These are phyloP conservation scores for Ariolimax columbianus DNA, from an alignment of 2,888 invertebrate species.

Conservation along the genomic window DNA sequence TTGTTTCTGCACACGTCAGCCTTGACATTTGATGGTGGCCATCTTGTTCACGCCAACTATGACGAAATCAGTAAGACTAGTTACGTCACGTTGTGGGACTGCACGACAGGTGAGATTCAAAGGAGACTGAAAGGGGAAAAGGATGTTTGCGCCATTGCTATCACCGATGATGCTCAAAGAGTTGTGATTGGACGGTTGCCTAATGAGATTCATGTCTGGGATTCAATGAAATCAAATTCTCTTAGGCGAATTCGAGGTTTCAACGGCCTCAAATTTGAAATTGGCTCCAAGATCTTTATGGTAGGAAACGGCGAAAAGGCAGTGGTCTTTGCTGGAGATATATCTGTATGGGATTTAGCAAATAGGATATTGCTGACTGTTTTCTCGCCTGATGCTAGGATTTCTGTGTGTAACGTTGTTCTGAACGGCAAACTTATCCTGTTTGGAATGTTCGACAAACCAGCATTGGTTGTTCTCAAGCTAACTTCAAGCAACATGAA, in stretches of 20 bases:
- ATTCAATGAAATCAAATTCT: conserved; percentile 65
- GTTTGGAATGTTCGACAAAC: conserved; percentile 72
- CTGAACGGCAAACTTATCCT: conserved; percentile 70
- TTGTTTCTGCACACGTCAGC: conserved; percentile 74
- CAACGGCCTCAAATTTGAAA: conserved; percentile 61
- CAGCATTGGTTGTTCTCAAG: conserved; percentile 69
- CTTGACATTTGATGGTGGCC: conserved; percentile 70
- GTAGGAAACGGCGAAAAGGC: conserved; percentile 66
- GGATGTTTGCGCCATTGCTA: conserved; percentile 74
- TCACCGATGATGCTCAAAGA: conserved; percentile 69
- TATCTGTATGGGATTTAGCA: conserved; percentile 77
- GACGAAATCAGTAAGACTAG: conserved; percentile 75
- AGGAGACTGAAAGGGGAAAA: conserved; percentile 73
- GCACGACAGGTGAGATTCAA: conserved; percentile 68
- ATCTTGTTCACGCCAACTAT: conserved; percentile 75
- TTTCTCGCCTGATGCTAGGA: conserved; percentile 75
- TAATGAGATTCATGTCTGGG: conserved; percentile 75
- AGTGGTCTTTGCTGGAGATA: conserved; percentile 74
- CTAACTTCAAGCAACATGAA: conserved; percentile 61
- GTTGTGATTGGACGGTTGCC: conserved; percentile 74
- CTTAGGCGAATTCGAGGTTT: conserved; percentile 70
- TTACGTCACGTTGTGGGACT: conserved; percentile 77
- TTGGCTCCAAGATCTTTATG: conserved; percentile 72
- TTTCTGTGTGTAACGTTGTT: conserved; percentile 69
- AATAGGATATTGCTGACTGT: conserved; percentile 66